These are phyloP conservation scores for Sparidentex hasta DNA, from an alignment of 2,797 vertebrate genomes.

Conservation along the genomic window DNA sequence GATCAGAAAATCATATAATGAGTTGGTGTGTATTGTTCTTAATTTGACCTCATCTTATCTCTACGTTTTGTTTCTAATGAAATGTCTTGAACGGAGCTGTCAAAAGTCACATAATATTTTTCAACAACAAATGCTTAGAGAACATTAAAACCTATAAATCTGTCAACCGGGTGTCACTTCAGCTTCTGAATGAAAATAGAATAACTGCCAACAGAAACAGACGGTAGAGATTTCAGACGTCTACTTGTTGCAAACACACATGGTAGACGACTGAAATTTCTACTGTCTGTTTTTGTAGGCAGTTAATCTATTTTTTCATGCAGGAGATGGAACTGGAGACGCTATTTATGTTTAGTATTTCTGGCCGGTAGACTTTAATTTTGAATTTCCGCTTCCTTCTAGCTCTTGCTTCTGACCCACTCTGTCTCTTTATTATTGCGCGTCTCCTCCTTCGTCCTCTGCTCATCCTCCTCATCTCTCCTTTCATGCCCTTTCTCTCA, in stretches of 20 bases:
- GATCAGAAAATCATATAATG: neutral
- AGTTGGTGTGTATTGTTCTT: neutral
- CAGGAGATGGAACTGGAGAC: neutral
- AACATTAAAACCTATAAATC: no score
- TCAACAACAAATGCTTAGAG: no score
- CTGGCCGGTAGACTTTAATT: neutral
- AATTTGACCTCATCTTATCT: neutral
- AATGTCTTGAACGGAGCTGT: neutral
- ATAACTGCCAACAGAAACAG: no score
- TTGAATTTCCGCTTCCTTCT: neutral
- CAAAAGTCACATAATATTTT: no score
- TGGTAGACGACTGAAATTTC: neutral
- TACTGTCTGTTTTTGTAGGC: neutral
- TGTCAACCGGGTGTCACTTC: neutral
- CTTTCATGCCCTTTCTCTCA: conserved; percentile 43
- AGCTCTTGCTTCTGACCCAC: neutral
- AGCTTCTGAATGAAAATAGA: neutral
- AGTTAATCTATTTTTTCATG: conserved; percentile 3
- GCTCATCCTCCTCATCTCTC: conserved; percentile 48
- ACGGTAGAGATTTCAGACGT: no score
- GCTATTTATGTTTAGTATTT: neutral
- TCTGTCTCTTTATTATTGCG: neutral
- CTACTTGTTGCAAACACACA: no score
- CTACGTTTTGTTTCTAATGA: neutral
- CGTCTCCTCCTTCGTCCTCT: conserved; percentile 39